Evolutionary conservation across 2,113 vertebrate species (phyloP), one percentile per base, ranked within the genome.

Genomic region (Ictalurus furcatus): DNA sequence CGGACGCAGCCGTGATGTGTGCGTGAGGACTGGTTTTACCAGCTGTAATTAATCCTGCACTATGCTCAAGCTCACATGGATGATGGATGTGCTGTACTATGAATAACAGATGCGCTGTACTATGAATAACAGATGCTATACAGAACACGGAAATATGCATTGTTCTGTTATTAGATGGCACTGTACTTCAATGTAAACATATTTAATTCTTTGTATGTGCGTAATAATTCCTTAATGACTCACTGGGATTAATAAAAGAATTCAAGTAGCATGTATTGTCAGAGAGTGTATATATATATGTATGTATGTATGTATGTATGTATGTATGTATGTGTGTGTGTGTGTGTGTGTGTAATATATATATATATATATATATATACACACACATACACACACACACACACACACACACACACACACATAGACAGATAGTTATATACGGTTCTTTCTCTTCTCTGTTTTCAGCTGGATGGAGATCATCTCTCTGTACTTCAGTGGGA

Each of bases 391-490:
- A 4, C 40, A 4, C 40, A 44, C 3, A 44, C 4, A 44, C 40
- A 44, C 40, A 4, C 40, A 44, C 40, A 44, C 40, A 44, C 4
- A 44, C 4, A 44, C 40, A 44, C 3, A 6, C 3, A 44, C 40
- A 44, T 0, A 48, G 6, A 48, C 0, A 7, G 44, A 48, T 0
- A 7, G 44, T 7, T 6, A 78, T 6, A 78, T 7, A 52, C 23
- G 12, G 1, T n/a, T 58, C 71, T 52, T 78, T 83, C 59, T 48
- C 8, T 44, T 89, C 84, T 76, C 86, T 79, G 48, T 59, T 73
- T 79, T 88, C 84, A 11, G 92, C 87, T 89, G 65, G 25, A 61
- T 86, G 91, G 56, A 91, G 90, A 91, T 93, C 90, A 92, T 93
- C 92, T 91, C 81, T 59, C 73, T 40, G 25, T 89, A 92, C 89